Evolutionary conservation across 2,113 vertebrate genomes (phyloP).

Genomic region (Petaurus breviceps): DNA sequence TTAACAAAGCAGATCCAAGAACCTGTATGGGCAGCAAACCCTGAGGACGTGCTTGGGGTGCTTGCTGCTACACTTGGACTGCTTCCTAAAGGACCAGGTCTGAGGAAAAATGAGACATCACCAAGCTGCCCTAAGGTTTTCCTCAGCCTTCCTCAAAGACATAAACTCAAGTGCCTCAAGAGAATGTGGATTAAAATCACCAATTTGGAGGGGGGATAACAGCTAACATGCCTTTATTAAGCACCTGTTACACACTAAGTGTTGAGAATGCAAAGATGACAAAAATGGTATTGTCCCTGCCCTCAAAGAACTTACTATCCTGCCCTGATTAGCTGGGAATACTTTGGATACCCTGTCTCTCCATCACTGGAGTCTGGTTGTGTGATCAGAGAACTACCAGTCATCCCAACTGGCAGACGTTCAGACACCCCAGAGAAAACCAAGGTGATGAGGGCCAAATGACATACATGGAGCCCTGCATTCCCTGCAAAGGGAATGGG

Average conservation of each 20-base stretch:
- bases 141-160: not conserved
- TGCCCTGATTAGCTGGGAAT: not conserved
- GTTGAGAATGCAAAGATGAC: not conserved
- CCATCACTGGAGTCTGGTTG: not conserved
- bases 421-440: not conserved
- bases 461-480: not conserved
- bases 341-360: not conserved
- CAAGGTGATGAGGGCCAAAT: not conserved
- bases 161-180: not conserved
- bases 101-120: not conserved
- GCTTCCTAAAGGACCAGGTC: not conserved
- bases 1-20: too few species aligned
- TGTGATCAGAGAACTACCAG: not conserved
- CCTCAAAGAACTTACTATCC: not conserved
- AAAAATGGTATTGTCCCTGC: not conserved
- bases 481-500: not conserved
- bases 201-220: not conserved
- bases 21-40: too few species aligned
- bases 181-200: not conserved
- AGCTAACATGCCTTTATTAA: not conserved
- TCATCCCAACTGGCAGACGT: too few species aligned
- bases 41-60: too few species aligned
- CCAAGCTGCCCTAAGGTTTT: not conserved
- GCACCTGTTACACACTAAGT: not conserved
- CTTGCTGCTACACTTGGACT: too few species aligned